Evolutionary conservation across 2,113 vertebrate genomes (phyloP).

Genomic region (Reinhardtius hippoglossoides): DNA sequence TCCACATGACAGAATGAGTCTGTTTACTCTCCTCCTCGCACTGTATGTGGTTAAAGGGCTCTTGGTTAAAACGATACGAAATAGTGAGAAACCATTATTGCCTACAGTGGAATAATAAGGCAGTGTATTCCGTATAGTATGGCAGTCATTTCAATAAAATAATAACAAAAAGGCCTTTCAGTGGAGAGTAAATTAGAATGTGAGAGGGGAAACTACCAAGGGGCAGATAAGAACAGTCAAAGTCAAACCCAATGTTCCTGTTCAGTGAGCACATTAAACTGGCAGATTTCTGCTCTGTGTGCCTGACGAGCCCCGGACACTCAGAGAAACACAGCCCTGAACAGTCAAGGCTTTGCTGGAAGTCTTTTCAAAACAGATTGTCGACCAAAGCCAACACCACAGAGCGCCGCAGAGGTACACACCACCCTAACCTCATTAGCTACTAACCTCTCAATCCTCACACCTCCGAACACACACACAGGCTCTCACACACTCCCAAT

Average conservation of each 20-base stretch:
- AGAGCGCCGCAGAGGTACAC: slow-evolving; percentile 42
- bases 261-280: slow-evolving; percentile 80
- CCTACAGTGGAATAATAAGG: slow-evolving; percentile 51
- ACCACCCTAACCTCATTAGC: slow-evolving; percentile 64
- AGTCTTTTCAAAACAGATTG: slow-evolving; percentile 68
- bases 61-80: slow-evolving; percentile 42
- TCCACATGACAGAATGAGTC: not conserved
- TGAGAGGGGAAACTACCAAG: slow-evolving; percentile 69
- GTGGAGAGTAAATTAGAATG: slow-evolving; percentile 73
- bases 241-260: slow-evolving; percentile 82
- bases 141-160: slow-evolving; percentile 71
- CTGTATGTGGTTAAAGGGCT: slow-evolving; percentile 18
- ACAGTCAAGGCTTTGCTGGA: slow-evolving; percentile 56
- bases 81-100: slow-evolving; percentile 21
- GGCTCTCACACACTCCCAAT: slow-evolving; percentile 5
- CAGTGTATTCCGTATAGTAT: slow-evolving; percentile 55
- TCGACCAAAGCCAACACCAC: slow-evolving; percentile 67
- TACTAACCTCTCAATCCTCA: slow-evolving; percentile 18
- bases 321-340: slow-evolving; percentile 53
- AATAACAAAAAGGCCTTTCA: slow-evolving; percentile 73
- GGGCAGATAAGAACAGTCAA: slow-evolving; percentile 78
- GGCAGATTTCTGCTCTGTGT: slow-evolving; percentile 70
- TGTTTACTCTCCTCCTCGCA: not conserved
- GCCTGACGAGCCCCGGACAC: slow-evolving; percentile 70
- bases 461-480: slow-evolving; percentile 28